These are phyloP conservation scores for Encarsia formosa DNA, from an alignment of 2,888 invertebrate genomes.

Conservation along the genomic window DNA sequence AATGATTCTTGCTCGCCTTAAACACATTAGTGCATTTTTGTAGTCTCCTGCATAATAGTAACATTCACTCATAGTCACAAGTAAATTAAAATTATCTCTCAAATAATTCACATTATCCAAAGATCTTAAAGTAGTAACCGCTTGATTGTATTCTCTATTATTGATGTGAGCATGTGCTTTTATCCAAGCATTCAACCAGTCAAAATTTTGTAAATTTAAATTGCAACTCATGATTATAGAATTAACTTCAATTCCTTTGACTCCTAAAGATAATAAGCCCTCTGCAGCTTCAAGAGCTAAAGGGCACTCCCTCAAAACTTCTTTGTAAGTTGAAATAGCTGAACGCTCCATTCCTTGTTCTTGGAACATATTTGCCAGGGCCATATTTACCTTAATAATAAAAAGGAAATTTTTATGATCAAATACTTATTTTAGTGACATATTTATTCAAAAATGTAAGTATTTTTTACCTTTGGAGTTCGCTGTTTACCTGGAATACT, in stretches of 20 bases:
- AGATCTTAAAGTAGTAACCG: slow-evolving; percentile 63
- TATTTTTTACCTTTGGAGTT: slow-evolving; percentile 58
- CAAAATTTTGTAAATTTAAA: slow-evolving; percentile 43
- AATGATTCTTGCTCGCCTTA: slow-evolving; percentile 52
- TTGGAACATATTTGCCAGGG: slow-evolving; percentile 69
- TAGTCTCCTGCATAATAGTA: slow-evolving; percentile 70
- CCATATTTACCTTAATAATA: slow-evolving; percentile 59
- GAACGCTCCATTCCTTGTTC: slow-evolving; percentile 67
- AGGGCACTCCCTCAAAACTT: slow-evolving; percentile 72
- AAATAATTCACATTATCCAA: slow-evolving; percentile 64
- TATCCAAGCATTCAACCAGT: slow-evolving; percentile 62
- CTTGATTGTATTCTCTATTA: slow-evolving; percentile 64
- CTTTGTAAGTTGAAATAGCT: slow-evolving; percentile 72
- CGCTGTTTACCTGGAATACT: slow-evolving; percentile 63
- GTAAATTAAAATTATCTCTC: slow-evolving; percentile 64
- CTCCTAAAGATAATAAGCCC: slow-evolving; percentile 66
- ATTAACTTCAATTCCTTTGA: slow-evolving; percentile 71
- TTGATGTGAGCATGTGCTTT: slow-evolving; percentile 64
- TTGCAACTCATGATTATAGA: slow-evolving; percentile 64
- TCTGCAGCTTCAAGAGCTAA: slow-evolving; percentile 72
- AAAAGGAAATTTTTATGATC: background rate
- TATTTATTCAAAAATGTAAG: background rate
- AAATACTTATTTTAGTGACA: slow-evolving; percentile 1
- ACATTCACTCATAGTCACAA: slow-evolving; percentile 69
- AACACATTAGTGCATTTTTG: slow-evolving; percentile 58